Evolutionary conservation across 2,888 invertebrate genomes (phyloP), one percentile per base, ranked within the genome.

Genomic region (Tortrix viridana): DNA sequence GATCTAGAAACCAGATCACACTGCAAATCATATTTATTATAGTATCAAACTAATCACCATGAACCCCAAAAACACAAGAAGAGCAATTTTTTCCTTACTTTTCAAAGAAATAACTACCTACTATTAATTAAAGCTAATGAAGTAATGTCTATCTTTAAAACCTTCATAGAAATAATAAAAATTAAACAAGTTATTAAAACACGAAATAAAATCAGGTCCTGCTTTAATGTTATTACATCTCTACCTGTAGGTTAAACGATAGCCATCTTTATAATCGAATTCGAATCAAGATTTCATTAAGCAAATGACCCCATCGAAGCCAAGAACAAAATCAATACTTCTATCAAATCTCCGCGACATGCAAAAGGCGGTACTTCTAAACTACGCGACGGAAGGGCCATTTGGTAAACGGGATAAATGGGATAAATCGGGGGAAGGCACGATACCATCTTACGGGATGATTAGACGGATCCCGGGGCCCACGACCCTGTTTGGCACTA

Each of bases 371-470:
- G 23, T 57, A 19, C 60, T 41, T n/a, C 32, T 50, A 20, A 49
- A 49, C 41, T 50, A 53, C 52, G 20, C 41, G 53, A 38, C 52
- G 52, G 59, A 43, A 59, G 62, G 62, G 62, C 62, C 50, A 62
- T 62, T 46, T 23, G 38, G 56, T 18, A 56, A 57, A 38, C 26
- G 46, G 56, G 56, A 62, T 62, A 57, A 57, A 38, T 38, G 50
- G 56, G 56, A 62, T 62, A 57, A 62, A 52, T 62, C 49, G 56
- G 52, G 62, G 62, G 62, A 41, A 41, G 9, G 22, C 16, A 23
- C 38, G 62, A 62, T 57, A 56, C 56, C 62, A 62, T 62, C 62
- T 62, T 61, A 53, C 57, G 54, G 50, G 56, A 57, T 57, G 62
- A 62, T 62, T 62, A 62, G 50, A 14, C 50, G 19, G 38, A 18